Base-by-base conservation (phyloP, 2,113 vertebrate genomes). In the Verasper variegatus region DNA sequence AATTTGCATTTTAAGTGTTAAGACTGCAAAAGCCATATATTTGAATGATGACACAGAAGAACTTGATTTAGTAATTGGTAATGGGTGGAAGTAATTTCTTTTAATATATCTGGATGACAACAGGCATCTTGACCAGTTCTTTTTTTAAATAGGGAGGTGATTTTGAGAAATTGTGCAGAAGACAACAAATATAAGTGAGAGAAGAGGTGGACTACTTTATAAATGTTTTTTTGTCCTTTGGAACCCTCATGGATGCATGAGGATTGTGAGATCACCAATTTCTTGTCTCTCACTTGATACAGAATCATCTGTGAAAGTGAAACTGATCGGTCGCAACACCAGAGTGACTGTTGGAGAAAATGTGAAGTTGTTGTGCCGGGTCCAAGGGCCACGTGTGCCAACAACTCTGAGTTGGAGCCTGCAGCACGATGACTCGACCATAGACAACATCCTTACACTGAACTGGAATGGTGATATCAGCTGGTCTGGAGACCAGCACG, bases 391-490 rank as follows among this genome's bases (percentile, higher is more conserved):
- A 8, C 74, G 7, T 2, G 35, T 94, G 35, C 35, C 35, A 37
- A 0, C 89, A 0, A 86, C 92, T 0, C 70, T 97, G 68, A 76
- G 14, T 0, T 99, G 97, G 96, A 92, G 82, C 2, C 92, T 96
- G 85, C 88, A 88, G 68, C 90, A 82, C 1, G 63, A n/a, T 0
- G 51, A 66, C 57, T 62, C 66, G 0, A 23, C n/a, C 20, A 21
- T 56, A 0, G 90, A 91, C 0, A 68, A 81, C 49, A 91, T 98
- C 52, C 70, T 95, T 37, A 90, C 3, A 2, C 31, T 95, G 63
- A 40, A 59, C 70, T 89, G 91, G 0, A 54, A 69, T 0, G 95
- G 96, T 9, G 42, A 76, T 0, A 49, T 95, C 55, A 79, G 82
- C 42, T 99, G 96, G 96, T 90, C 83, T 0, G 35, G 66, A 5